A percentile compares a stretch with the other conserved stretches of the same genome.
These are phyloP conservation scores for Lethocerus indicus DNA, from an alignment of 1,140 invertebrate genomes.

Conservation along the genomic window DNA sequence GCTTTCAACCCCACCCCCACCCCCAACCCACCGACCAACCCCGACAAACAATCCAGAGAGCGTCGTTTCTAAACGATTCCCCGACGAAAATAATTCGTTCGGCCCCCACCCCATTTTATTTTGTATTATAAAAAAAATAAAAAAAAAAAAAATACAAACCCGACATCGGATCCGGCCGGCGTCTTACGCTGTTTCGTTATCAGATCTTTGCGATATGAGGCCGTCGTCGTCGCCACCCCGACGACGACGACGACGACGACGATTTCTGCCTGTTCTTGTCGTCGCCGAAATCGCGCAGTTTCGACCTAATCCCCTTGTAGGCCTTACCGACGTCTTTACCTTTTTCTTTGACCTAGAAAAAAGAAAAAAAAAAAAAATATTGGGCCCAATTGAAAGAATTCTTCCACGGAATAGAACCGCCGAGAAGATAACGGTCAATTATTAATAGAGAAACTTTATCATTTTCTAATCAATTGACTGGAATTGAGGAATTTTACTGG, in stretches of 20 bases:
- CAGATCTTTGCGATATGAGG: constrained; percentile 12
- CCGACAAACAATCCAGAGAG: too few relatives aligned
- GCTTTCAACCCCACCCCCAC: too few relatives aligned
- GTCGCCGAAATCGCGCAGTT: constrained; percentile 33
- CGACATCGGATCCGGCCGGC: constrained; percentile 5
- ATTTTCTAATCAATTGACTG: too few relatives aligned
- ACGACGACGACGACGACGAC: constrained; percentile 42
- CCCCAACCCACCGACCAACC: too few relatives aligned
- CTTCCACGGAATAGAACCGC: too few relatives aligned
- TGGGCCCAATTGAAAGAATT: too few relatives aligned
- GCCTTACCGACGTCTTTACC: constrained; percentile 55
- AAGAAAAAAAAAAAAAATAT: constrained; percentile 11
- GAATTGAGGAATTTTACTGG: too few relatives aligned
- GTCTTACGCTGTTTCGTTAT: constrained; percentile 8
- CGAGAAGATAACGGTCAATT: too few relatives aligned
- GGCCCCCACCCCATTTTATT: too few relatives aligned
- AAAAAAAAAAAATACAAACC: background rate
- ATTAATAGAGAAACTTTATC: too few relatives aligned
- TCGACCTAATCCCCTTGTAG: constrained; percentile 52
- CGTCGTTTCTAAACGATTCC: too few relatives aligned
- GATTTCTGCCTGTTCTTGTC: constrained; percentile 31
- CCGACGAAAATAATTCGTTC: too few relatives aligned
- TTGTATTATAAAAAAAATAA: constrained; percentile 3
- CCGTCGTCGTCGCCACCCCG: constrained; percentile 4
- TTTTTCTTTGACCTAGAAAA: constrained; percentile 49